Base-by-base conservation (phyloP, 1,140 invertebrate species). In the Globodera ellingtonae region DNA sequence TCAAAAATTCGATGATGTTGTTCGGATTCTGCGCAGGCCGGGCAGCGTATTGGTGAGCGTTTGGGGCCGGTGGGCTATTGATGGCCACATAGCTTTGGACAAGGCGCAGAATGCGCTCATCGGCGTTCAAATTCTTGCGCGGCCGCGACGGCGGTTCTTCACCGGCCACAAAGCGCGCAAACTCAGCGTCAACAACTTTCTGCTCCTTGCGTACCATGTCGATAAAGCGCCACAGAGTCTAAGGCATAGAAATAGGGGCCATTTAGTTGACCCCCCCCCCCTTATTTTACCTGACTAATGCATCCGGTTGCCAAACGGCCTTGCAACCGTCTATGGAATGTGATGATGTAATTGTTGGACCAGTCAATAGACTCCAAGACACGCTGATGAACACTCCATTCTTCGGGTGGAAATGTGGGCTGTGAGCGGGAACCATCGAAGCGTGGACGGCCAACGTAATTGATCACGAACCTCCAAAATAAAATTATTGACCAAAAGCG, bases 311-410 rank as follows among this genome's bases (percentile, higher is more conserved):
- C 65, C 15, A 75, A 56, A 18, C 56, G 56, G 35, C 73, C 46
- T 21, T 75, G 56, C 65, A 65, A 35, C 52, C 73, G 50, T 44
- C 73, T 50, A 75, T 75, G 73, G n/a, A 75, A 44, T 62, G 48
- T 44, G 35, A 62, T 46, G 6, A 56, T 46, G 65, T 52, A 52
- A 75, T 75, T 62, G 44, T 56, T 65, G 35, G 65, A n/a, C 35
- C 50, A 65, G 18, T 75, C 73, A n/a, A 59, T 8, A 56, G 35
- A 24, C 6, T 75, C 73, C 15, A 75, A 8, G 8, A 35, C 65
- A n/a, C 73, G 73, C n/a, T 56, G 73, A 56, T 75, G 65, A 52
- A 56, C 73, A n/a, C 65, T 75, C 73, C 73, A 75, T 75, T 75
- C 47, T 15, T 75, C 46, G n/a, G 73, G 73, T 18, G 73, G 65